A percentile compares a stretch with the other conserved stretches of the same genome.
phyloP scores from a whole-genome alignment of 2,113 vertebrate genomes.

The Hippoglossus stenolepis region DNA sequence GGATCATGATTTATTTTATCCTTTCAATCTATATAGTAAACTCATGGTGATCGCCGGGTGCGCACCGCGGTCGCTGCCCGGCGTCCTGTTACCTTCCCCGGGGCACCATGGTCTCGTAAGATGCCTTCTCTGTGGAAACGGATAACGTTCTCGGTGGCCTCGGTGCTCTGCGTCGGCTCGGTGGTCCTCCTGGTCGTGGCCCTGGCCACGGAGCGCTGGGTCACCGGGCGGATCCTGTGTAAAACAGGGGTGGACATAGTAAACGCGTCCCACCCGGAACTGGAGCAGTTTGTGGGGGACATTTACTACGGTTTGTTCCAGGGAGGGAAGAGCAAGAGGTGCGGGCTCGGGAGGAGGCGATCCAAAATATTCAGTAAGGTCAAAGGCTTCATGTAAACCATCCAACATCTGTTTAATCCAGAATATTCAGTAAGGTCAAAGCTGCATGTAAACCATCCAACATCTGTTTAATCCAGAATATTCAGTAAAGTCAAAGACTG shows the following conservation, averaged over 20 bases:
- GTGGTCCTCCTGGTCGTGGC: slow-evolving; percentile 87
- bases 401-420: not conserved
- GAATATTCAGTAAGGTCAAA: not conserved
- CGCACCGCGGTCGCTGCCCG: slow-evolving; percentile 42
- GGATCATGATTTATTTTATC: slow-evolving; percentile 4
- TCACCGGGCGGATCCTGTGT: slow-evolving; percentile 91
- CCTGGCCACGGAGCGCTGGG: slow-evolving; percentile 90
- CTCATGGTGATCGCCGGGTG: slow-evolving; percentile 63
- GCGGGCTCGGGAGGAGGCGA: slow-evolving; percentile 89
- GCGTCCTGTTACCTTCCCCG: slow-evolving; percentile 50
- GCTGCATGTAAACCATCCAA: not conserved
- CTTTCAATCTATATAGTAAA: slow-evolving; percentile 14
- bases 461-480: not conserved
- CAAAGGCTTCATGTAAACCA: not conserved
- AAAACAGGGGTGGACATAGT: slow-evolving; percentile 95
- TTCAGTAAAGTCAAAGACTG: too few relatives aligned
- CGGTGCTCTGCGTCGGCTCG: slow-evolving; percentile 87
- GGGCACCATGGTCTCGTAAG: slow-evolving; percentile 76
- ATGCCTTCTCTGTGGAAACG: slow-evolving; percentile 94
- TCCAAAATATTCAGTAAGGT: slow-evolving; percentile 92
- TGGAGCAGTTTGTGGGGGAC: slow-evolving; percentile 92
- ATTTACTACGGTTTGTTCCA: slow-evolving; percentile 94
- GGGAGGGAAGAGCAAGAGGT: slow-evolving; percentile 91
- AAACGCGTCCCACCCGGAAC: slow-evolving; percentile 91
- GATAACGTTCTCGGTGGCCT: slow-evolving; percentile 87